These are phyloP conservation scores for Actenoides hombroni DNA, from an alignment of 2,113 vertebrate species.

Conservation along the genomic window DNA sequence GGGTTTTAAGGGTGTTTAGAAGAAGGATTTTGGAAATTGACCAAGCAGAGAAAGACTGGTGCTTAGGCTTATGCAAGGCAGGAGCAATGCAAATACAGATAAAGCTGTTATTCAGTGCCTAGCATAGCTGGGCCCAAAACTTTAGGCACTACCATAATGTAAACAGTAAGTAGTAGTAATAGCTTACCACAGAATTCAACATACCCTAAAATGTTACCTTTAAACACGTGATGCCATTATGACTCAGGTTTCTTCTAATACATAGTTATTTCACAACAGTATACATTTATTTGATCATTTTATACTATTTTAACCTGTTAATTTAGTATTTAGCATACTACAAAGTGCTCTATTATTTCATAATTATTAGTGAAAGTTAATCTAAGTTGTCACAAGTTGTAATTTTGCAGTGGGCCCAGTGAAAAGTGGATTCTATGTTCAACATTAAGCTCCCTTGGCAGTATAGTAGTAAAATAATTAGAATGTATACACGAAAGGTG, in stretches of 20 bases:
- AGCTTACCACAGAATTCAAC: neutral
- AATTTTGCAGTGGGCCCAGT: neutral
- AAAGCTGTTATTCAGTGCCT: neutral
- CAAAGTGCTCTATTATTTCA: neutral
- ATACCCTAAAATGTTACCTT: neutral
- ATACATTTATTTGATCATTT: neutral
- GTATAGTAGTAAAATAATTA: slow-evolving; percentile 14
- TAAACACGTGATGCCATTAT: neutral
- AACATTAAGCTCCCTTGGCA: neutral
- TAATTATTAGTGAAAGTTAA: slow-evolving; percentile 8
- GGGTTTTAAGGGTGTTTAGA: neutral
- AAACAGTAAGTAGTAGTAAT: neutral
- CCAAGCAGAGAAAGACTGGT: neutral
- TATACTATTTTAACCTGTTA: neutral
- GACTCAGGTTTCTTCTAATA: neutral
- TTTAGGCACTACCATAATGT: neutral
- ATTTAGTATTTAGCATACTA: neutral
- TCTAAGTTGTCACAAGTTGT: neutral
- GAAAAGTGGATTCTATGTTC: slow-evolving; percentile 23
- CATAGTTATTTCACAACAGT: neutral
- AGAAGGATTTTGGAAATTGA: neutral
- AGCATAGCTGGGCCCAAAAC: neutral
- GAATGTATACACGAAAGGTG: slow-evolving; percentile 12
- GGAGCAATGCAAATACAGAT: neutral
- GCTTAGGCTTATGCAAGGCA: neutral